phyloP scores from a whole-genome alignment of 2,888 invertebrate species.

The Apodemia duryi region DNA sequence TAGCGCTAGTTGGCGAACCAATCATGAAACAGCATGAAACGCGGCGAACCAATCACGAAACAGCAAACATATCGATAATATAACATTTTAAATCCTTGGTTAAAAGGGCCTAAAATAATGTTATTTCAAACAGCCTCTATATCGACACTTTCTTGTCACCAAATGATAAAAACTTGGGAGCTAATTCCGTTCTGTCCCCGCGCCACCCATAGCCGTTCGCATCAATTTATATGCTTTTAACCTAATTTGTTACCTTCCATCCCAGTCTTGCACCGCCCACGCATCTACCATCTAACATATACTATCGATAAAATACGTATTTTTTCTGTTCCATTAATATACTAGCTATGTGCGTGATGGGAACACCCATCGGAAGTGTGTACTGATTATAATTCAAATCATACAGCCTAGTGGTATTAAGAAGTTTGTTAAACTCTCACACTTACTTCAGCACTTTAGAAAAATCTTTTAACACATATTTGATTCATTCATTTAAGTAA shows the following conservation, averaged over 20 bases:
- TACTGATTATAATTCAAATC: not conserved
- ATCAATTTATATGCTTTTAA: conserved; percentile 77
- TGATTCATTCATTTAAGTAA: too few relatives aligned
- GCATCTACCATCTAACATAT: conserved; percentile 29
- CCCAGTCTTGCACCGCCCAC: conserved; percentile 40
- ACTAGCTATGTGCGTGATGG: not conserved
- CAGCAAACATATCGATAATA: too few relatives aligned
- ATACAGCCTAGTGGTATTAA: too few relatives aligned
- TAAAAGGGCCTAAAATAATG: too few relatives aligned
- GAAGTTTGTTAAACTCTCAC: not conserved
- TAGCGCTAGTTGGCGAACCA: too few relatives aligned
- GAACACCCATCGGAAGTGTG: not conserved
- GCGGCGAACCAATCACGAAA: too few relatives aligned
- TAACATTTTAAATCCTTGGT: too few relatives aligned
- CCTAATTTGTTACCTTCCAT: conserved; percentile 71
- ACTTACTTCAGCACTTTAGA: too few relatives aligned
- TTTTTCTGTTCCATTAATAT: conserved; percentile 7
- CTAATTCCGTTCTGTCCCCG: conserved; percentile 65
- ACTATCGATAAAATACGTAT: conserved; percentile 3
- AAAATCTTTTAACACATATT: too few relatives aligned
- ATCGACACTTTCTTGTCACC: conserved; percentile 64
- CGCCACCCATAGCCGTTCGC: conserved; percentile 72
- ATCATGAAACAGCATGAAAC: too few relatives aligned
- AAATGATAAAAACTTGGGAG: conserved; percentile 67
- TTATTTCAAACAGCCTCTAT: conserved; percentile 50